These are phyloP conservation scores for Leptodactylus fallax DNA, from an alignment of 2,797 vertebrate genomes.

Conservation along the genomic window DNA sequence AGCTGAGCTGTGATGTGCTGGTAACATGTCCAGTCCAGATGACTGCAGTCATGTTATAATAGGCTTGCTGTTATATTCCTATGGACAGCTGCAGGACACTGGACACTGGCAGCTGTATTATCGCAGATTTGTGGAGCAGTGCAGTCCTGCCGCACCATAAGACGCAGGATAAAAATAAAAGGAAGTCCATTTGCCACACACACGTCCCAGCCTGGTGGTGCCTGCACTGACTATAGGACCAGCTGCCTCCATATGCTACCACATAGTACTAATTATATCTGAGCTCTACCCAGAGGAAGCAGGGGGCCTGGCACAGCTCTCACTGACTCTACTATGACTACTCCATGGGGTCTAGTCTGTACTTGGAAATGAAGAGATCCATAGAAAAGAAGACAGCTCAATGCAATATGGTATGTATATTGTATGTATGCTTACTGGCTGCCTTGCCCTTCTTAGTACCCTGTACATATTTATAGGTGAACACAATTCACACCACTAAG, in stretches of 20 bases:
- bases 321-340: not conserved
- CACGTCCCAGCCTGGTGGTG: not conserved
- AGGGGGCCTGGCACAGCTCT: not conserved
- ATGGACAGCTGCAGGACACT: not conserved
- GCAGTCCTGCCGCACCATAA: not conserved
- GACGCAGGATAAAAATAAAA: slow-evolving; percentile 11
- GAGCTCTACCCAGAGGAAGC: not conserved
- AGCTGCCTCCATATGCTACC: slow-evolving; percentile 36
- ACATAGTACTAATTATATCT: slow-evolving; percentile 3
- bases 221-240: not conserved
- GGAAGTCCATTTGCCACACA: not conserved
- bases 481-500: no score
- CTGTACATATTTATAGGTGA: not conserved
- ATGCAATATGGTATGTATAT: not conserved
- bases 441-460: not conserved
- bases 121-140: not conserved
- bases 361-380: not conserved
- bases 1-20: not conserved
- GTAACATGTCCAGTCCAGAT: not conserved
- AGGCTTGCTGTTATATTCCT: not conserved
- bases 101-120: not conserved
- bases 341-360: not conserved
- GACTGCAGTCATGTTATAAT: not conserved
- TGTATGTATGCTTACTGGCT: not conserved
- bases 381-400: not conserved